Evolutionary conservation across 2,113 vertebrate species (phyloP), one percentile per base, ranked within the genome.

Genomic region (Zosterops lateralis): DNA sequence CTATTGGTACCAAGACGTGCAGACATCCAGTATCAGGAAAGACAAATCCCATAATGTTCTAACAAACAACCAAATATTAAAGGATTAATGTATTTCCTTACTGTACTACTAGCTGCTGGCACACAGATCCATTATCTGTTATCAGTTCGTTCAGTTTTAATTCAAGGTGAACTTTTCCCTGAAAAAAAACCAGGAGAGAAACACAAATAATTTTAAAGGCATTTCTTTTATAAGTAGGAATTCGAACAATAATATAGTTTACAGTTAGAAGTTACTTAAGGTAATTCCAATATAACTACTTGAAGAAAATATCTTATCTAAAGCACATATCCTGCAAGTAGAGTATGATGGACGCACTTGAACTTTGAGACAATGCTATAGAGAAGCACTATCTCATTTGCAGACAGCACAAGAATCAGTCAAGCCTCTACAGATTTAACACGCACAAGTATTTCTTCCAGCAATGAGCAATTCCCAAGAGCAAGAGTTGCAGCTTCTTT

Each of bases 111-210:
- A 99, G 98, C 47, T 99, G 98, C 83, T 99, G 99, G 97, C 98
- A 98, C 60, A 98, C 97, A 56, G 98, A 98, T 97, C 99, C 99
- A 74, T 98, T 99, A 88, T 99, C 99, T 94, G 99, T 99, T 97
- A 99, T 99, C 97, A 99, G 97, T 96, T 99, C 99, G 91, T 99
- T 99, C 97, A 99, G 94, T 93, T 98, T 98, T 98, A 99, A 98
- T 97, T 99, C 99, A 92, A 99, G 98, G 93, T 99, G 99, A 98
- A 99, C 99, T 97, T 99, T 99, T 78, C 99, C 99, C 99, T 99
- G 97, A 58, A 79, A 92, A 93, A 92, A 92, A 79, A 64, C 4
- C 18, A 77, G 84, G 51, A 87, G 61, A 92, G 50, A 95, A 50
- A 95, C 4, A 95, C 20, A 84, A 56, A n/a, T 17, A 64, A 15